Base-by-base conservation (phyloP, 2,113 vertebrate species). In the Pao palembangensis region DNA sequence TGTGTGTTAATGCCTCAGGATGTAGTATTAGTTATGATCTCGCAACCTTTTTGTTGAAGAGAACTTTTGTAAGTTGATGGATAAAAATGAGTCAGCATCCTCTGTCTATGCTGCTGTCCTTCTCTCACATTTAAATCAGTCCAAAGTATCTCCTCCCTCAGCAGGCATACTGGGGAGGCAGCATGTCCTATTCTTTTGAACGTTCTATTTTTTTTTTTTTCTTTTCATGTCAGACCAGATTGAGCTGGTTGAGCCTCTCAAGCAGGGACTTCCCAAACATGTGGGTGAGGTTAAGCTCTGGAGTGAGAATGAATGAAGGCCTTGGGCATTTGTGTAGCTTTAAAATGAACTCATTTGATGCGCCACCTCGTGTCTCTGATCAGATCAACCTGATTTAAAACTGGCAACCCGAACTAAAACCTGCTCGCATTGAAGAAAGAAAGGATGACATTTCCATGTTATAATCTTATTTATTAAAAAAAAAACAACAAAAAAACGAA, bases 211-310 rank as follows among this genome's bases (percentile, higher is more conserved):
- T 82, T 81, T 72, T 4, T 52, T 75, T 82, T 81, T 72, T 78
- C 80, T 72, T 76, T 81, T 66, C 15, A 7, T 47, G 38, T 72
- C 13, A 28, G 77, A 67, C 82, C 74, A 78, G 85, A 86, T 85
- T 72, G 63, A 82, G 78, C 79, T 71, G 74, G 84, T 76, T 83
- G 70, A 80, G 71, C 38, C 61, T 80, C 69, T 69, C 65, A 50
- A 67, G 61, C 63, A 75, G 85, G 86, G 85, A 88, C 83, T 88
- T 89, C 85, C 83, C 88, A 76, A 47, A 54, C 49, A 49, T 10
- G 55, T 67, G 65, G 57, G 61, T 72, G 69, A 79, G 72, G 78
- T 67, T 72, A 66, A 74, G 46, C 20, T 59, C 60, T 53, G 56
- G 61, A 61, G 59, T 31, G 25, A 47, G 20, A 38, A 15, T 7